Evolutionary conservation across 1,140 invertebrate species (phyloP).

Genomic region (Hylaeus volcanicus): DNA sequence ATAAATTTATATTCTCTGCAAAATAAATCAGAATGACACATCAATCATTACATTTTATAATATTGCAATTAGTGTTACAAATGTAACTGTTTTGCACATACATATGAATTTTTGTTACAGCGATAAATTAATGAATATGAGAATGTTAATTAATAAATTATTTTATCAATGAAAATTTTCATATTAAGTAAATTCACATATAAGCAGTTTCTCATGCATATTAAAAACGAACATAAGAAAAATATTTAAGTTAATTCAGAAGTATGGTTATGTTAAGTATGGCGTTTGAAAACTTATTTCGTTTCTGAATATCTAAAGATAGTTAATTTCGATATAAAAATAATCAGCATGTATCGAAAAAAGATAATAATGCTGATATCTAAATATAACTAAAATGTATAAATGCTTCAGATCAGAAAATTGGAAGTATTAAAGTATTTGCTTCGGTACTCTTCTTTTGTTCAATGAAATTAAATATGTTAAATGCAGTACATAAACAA

Average conservation of each 20-base stretch:
- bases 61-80: background rate
- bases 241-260: background rate
- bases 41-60: background rate
- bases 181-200: background rate
- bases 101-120: no score
- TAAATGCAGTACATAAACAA: no score
- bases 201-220: background rate
- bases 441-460: no score
- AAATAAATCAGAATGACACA: constrained; percentile 3
- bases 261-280: background rate
- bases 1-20: background rate
- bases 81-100: background rate
- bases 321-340: constrained; percentile 3
- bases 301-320: background rate
- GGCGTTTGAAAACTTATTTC: background rate
- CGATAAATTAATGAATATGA: background rate
- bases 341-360: constrained; percentile 9
- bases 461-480: no score
- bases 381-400: constrained; percentile 7
- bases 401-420: background rate
- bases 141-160: no score
- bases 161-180: background rate
- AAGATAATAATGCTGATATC: background rate
- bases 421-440: background rate
- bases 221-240: constrained; percentile 2